Conservation (phyloP, 2,113 vertebrate genomes). For the Dasypus novemcinctus region DNA sequence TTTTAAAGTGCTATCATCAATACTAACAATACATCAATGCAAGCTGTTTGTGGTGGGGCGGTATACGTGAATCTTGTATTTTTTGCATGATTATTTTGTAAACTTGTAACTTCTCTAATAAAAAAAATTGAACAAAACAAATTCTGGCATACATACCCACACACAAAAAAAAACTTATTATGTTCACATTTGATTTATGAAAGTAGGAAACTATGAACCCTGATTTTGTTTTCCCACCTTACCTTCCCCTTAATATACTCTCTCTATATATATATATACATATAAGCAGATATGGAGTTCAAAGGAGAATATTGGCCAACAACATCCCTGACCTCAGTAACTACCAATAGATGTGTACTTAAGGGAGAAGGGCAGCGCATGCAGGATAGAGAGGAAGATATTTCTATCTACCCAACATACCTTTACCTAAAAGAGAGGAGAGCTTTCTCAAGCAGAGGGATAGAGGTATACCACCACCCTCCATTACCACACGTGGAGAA, state of each 20-base stretch:
- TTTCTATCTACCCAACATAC: neutral
- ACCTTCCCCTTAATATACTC: neutral
- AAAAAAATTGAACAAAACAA: too few species aligned
- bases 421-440: neutral
- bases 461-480: neutral
- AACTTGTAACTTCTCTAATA: too few species aligned
- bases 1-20: too few species aligned
- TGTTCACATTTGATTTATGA: neutral
- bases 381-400: neutral
- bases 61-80: too few species aligned
- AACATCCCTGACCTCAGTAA: too few species aligned
- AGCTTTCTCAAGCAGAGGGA: neutral
- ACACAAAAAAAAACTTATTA: neutral
- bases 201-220: neutral
- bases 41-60: too few species aligned
- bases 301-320: neutral
- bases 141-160: too few species aligned
- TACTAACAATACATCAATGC: too few species aligned
- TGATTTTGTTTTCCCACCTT: neutral
- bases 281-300: neutral
- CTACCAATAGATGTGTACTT: neutral
- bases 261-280: neutral
- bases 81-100: too few species aligned
- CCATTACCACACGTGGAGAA: neutral
- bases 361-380: neutral